Conservation (phyloP, 2,113 vertebrate species). For the Scytalopus superciliaris region DNA sequence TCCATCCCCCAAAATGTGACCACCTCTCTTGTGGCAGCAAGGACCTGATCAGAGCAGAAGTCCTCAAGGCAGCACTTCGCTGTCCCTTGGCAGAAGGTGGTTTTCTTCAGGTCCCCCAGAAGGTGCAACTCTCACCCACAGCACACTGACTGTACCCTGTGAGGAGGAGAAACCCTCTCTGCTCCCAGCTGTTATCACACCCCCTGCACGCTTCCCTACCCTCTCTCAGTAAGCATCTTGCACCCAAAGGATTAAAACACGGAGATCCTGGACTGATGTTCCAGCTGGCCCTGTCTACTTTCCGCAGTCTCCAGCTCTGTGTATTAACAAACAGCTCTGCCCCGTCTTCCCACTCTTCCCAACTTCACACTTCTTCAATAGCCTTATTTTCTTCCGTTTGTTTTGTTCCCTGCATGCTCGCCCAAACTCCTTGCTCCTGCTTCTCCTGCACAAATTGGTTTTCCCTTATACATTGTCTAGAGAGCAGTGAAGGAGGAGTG, state of each 20-base stretch:
- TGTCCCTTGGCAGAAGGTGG: background rate
- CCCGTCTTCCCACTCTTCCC: background rate
- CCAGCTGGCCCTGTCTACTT: background rate
- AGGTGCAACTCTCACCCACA: background rate
- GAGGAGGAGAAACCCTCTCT: background rate
- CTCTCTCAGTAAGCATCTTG: background rate
- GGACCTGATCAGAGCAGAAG: background rate
- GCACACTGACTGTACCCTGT: background rate
- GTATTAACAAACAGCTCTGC: background rate
- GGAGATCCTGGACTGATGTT: background rate
- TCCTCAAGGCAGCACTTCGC: background rate
- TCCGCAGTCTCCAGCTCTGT: background rate
- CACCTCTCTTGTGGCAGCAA: background rate
- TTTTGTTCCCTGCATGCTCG: background rate
- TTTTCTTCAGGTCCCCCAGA: background rate
- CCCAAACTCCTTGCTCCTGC: background rate
- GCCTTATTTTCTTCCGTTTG: background rate
- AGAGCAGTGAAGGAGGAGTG: background rate
- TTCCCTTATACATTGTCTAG: background rate
- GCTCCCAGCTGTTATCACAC: background rate
- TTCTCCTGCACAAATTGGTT: conserved; percentile 5
- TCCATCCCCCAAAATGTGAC: background rate
- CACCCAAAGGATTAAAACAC: background rate
- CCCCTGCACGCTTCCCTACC: rapidly evolving
- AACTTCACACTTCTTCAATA: background rate